Percentiles rank a stretch among this genome's conserved stretches.
Evolutionary conservation across 2,113 vertebrate species (phyloP).

Genomic region (Psittacula cyanocephala): DNA sequence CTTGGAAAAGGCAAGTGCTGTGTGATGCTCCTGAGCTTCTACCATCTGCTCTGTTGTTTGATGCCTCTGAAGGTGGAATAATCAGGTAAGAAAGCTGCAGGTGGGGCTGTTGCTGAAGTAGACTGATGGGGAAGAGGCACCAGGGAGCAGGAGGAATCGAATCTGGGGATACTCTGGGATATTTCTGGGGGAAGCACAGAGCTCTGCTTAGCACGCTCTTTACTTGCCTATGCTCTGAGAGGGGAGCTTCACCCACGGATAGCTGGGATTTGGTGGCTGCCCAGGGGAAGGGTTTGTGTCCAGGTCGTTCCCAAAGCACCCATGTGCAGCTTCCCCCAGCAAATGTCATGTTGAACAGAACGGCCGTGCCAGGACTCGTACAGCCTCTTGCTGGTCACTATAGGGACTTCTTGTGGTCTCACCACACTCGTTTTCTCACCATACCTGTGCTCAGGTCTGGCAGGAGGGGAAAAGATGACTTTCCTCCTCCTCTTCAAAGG

Average conservation of each 20-base stretch:
- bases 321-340: fast-evolving
- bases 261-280: not conserved
- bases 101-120: not conserved
- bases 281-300: not conserved
- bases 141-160: not conserved
- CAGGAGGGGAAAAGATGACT: fast-evolving
- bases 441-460: fast-evolving
- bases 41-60: not conserved
- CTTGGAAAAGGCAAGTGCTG: not conserved
- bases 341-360: fast-evolving
- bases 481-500: not conserved
- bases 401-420: not conserved
- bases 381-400: fast-evolving
- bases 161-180: fast-evolving
- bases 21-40: not conserved
- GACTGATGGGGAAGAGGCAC: no score
- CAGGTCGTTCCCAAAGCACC: not conserved
- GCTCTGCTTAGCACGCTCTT: fast-evolving
- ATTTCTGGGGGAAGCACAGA: not conserved
- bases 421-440: fast-evolving
- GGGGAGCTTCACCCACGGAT: not conserved
- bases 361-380: fast-evolving
- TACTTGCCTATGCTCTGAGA: fast-evolving
- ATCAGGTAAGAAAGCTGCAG: not conserved
- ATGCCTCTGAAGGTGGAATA: not conserved